Base-by-base conservation (phyloP, 2,888 invertebrate species). In the Polymixis flavicincta region DNA sequence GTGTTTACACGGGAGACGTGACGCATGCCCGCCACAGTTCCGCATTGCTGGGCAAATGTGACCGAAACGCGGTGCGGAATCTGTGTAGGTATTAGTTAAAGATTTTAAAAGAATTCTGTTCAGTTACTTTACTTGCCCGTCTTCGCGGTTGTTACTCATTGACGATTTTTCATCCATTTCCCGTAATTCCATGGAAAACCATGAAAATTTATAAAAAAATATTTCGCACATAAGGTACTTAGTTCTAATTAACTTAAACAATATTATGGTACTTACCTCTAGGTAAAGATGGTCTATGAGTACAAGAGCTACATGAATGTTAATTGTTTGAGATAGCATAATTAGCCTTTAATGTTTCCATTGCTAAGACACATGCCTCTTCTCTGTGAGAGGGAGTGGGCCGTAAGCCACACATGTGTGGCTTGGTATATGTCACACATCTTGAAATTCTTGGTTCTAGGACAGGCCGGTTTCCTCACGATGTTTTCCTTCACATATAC, bases 21-120 rank as follows among this genome's bases (percentile, higher is more conserved):
- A 72, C 78, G 85, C 83, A 77, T 76, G 60, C 14, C 45, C 48
- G 63, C 45, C 66, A 64, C 45, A 69, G 63, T 83, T 83, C 85
- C 83, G 83, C 83, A 77, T 83, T 71, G 78, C n/a, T 71, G 61
- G 45, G 17, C 19, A 17, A 84, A 59, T 71, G 67, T 42, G 57
- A 65, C 65, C 37, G 45, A 25, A 63, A 60, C n/a, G 25, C 14
- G 28, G 14, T 45, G 22, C 17, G 59, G 45, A 48, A 19, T 32
- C 14, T n/a, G 32, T 59, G 37, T 22, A 52, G 22, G 22, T 48
- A 28, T 45, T 64, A 28, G 45, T 28, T 28, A 50, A 19, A 22
- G 1, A 22, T 45, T 32, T 64, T 48, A 13, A n/a, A 70, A 70
- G 32, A 57, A 57, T 66, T 66, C 17, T n/a, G 32, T 65, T 22